Evolutionary conservation across 2,113 vertebrate species (phyloP), one percentile per base, ranked within the genome.

Genomic region (Scomber japonicus): DNA sequence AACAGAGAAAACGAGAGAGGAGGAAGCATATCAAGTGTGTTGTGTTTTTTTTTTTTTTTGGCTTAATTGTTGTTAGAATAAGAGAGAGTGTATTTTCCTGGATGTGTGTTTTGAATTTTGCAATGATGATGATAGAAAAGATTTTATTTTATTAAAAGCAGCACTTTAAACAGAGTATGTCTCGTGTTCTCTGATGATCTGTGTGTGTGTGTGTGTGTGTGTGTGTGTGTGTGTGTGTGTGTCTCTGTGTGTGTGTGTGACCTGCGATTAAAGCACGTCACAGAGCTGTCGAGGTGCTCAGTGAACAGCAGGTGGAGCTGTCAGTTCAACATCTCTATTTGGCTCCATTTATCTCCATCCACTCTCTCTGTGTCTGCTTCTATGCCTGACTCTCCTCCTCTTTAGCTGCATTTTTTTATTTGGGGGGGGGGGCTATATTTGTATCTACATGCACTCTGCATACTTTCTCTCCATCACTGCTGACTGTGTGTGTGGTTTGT

Each of bases 251-350:
- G 60, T 64, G 67, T 17, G 13, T 30, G 13, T 30, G 50, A 63
- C 35, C 5, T 19, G 65, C 45, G 56, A 40, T 69, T 55, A 66
- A 30, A 64, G 63, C 31, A 12, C 48, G 3, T 48, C 46, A 53
- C 4, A 24, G 4, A 63, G 45, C n/a, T 14, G 46, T 49, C 2
- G 24, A 69, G 11, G 66, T 27, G 30, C 51, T 59, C 53, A 62
- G 11, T 76, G 59, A 83, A 78, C 85, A 88, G 66, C 66, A 87
- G 87, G 74, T 88, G 87, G 75, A n/a, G 66, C 70, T 63, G 60
- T 65, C 70, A 61, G 9, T 24, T 55, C 19, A 59, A 46, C 6
- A 13, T 49, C 11, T 19, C 17, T 67, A n/a, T n/a, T 50, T 56
- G 15, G 16, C 71, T 73, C 16, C 21, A 60, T 70, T 60, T 51